Evolutionary conservation across 2,113 vertebrate species (phyloP).

Genomic region (Suricata suricatta): DNA sequence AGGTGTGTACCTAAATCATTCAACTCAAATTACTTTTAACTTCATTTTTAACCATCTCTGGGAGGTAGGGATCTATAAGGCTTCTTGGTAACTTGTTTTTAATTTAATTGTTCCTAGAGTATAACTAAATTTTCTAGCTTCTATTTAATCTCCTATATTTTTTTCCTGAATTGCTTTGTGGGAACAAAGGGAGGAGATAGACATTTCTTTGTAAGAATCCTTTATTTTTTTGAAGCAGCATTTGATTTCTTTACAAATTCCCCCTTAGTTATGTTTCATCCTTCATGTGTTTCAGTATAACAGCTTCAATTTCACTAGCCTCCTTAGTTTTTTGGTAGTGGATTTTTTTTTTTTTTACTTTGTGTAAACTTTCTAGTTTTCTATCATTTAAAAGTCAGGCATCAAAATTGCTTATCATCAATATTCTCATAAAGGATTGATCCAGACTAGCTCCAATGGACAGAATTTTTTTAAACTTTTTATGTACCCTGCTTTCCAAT

Average conservation of each 20-base stretch:
- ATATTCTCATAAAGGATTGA: neutral
- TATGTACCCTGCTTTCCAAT: neutral
- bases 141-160: conserved; percentile 19
- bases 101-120: conserved; percentile 13
- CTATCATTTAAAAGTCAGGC: neutral
- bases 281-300: neutral
- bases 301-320: neutral
- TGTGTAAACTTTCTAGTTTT: neutral
- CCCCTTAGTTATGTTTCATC: neutral
- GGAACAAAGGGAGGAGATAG: neutral
- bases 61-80: neutral
- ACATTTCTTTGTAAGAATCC: neutral
- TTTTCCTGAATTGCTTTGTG: neutral
- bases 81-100: neutral
- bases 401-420: neutral
- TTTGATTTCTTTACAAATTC: neutral
- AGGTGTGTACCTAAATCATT: neutral
- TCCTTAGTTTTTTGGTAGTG: neutral
- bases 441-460: too few relatives aligned
- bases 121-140: neutral
- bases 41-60: conserved; percentile 24
- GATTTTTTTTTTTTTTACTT: neutral
- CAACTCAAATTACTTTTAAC: neutral
- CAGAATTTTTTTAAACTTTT: neutral
- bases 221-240: neutral